A percentile compares a stretch with the other conserved stretches of the same genome.
Evolutionary conservation across 2,888 invertebrate genomes (phyloP).

Genomic region (Xestoiulus laeticollis): DNA sequence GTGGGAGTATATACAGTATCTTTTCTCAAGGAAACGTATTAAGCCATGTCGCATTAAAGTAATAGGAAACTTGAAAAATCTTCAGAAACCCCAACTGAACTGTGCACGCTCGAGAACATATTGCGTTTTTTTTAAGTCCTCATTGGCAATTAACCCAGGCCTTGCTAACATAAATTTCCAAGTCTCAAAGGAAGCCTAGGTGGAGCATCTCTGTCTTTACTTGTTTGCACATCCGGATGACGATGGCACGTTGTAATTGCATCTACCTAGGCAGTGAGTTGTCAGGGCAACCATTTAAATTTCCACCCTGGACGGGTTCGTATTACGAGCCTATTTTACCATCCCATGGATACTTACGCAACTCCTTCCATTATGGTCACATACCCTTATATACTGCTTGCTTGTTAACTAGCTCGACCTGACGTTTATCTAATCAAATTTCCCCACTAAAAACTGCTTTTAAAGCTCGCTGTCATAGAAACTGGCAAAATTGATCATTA

Average conservation of each 20-base stretch:
- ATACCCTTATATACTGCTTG: not conserved
- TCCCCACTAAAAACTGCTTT: not conserved
- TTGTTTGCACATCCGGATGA: constrained; percentile 28
- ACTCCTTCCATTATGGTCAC: not conserved
- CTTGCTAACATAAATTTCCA: not conserved
- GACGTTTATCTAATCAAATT: constrained; percentile 31
- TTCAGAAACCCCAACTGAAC: not conserved
- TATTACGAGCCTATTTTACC: not conserved
- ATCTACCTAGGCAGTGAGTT: constrained; percentile 23
- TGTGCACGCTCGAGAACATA: not conserved
- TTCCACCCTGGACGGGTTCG: constrained; percentile 25
- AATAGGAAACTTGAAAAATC: not conserved
- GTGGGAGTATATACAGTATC: too few species aligned
- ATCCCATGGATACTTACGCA: constrained; percentile 34
- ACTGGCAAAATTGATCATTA: constrained; percentile 29
- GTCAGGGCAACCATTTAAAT: constrained; percentile 35
- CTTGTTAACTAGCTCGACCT: not conserved
- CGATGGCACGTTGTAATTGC: constrained; percentile 29
- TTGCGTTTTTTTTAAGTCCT: not conserved
- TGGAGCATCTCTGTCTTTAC: not conserved
- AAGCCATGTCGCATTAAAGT: not conserved
- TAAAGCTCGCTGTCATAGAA: constrained; percentile 28
- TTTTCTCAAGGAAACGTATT: too few species aligned
- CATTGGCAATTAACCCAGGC: constrained; percentile 27
- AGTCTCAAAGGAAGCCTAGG: constrained; percentile 6